These are phyloP conservation scores for Craseonycteris thonglongyai DNA, from an alignment of 2,113 vertebrate genomes.

Conservation along the genomic window DNA sequence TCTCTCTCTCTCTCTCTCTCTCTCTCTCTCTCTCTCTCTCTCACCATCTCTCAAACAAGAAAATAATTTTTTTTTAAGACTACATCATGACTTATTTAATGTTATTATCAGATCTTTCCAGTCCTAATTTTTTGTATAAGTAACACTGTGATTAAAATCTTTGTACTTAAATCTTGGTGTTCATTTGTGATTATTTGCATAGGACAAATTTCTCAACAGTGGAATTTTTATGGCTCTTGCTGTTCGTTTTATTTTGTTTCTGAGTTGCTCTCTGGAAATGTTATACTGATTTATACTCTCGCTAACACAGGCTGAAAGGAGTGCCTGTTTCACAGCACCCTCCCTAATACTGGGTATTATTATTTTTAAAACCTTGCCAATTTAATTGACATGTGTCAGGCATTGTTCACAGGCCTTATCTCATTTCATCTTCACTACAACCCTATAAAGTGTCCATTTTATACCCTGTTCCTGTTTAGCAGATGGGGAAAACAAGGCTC, in stretches of 20 bases:
- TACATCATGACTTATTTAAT: neutral
- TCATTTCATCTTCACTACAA: conserved; percentile 7
- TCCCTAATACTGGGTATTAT: neutral
- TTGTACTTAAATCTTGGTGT: neutral
- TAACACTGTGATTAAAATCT: neutral
- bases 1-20: too few relatives aligned
- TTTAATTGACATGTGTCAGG: neutral
- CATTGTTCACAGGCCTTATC: neutral
- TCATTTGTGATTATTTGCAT: neutral
- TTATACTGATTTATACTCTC: neutral
- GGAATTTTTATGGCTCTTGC: neutral
- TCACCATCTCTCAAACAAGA: too few relatives aligned
- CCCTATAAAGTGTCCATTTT: neutral
- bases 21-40: too few relatives aligned
- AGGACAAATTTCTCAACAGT: neutral
- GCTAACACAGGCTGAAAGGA: neutral
- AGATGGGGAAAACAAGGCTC: neutral
- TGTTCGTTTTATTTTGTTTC: neutral
- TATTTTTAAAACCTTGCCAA: neutral
- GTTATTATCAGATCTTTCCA: neutral
- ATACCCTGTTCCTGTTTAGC: neutral
- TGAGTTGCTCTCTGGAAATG: neutral
- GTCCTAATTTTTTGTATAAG: neutral
- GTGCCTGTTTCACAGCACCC: neutral
- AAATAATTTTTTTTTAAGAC: conserved; percentile 2